Conservation (phyloP, 1,140 invertebrate genomes). For the Drosophila arizonae region DNA sequence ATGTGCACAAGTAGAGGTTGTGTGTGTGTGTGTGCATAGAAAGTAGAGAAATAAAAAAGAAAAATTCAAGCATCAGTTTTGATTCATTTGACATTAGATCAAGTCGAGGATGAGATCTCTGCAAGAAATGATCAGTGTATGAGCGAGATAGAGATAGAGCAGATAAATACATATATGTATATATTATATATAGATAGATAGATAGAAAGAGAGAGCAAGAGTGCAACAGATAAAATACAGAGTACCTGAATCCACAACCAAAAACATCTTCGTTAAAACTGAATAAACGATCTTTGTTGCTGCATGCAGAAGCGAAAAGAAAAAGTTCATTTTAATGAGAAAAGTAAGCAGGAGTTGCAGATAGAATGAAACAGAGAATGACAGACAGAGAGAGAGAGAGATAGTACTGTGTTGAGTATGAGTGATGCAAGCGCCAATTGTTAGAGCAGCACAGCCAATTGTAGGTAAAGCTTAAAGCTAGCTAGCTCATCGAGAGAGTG, state of each 20-base stretch:
- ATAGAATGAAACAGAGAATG: neutral
- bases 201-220: neutral
- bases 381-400: conserved; percentile 12
- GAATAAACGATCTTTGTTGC: conserved; percentile 89
- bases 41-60: conserved; percentile 58
- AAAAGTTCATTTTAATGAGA: conserved; percentile 27
- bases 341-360: conserved; percentile 4
- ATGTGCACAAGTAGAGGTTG: no score
- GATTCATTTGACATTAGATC: conserved; percentile 35
- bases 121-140: conserved; percentile 13
- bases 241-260: conserved; percentile 88
- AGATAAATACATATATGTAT: conserved; percentile 23
- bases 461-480: neutral
- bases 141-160: conserved; percentile 24
- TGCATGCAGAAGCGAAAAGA: conserved; percentile 84
- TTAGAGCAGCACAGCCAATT: conserved; percentile 32
- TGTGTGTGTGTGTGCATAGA: conserved; percentile 48
- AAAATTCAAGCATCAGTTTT: conserved; percentile 67
- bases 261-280: conserved; percentile 87
- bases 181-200: conserved; percentile 25
- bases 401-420: conserved; percentile 15
- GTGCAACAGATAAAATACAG: conserved; percentile 37
- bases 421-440: conserved; percentile 38
- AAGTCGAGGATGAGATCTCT: conserved; percentile 17
- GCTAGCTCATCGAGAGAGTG: neutral